Base-by-base conservation (phyloP, 2,797 vertebrate genomes). In the Lacerta agilis region DNA sequence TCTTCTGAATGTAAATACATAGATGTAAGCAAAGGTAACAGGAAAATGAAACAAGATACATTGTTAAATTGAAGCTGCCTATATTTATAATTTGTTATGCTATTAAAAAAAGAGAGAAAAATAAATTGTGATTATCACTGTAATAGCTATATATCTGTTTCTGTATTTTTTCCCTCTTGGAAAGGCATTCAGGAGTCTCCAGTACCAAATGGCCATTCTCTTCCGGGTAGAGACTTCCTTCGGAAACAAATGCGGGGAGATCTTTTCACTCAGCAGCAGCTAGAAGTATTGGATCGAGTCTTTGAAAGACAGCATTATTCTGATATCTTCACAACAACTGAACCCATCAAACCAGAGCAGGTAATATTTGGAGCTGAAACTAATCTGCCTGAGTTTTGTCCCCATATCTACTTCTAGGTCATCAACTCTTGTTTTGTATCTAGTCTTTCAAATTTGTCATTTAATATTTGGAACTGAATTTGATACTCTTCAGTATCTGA, bases 231-330 rank as follows among this genome's bases (percentile, higher is more conserved):
- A 97, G 99, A 99, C 96, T 99, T 99, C 96, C 98, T 99, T 93
- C 98, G 99, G 96, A 99, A 99, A 96, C 99, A 99, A 97, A 99
- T 99, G 98, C 96, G 99, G 95, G 99, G 99, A 94, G 99, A 99
- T 94, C 97, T 99, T 90, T 99, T 99, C 96, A 99, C 98, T 3
- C 98, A 98, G 86, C 99, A 99, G 96, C 99, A 99, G 96, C 97
- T 99, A 93, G 99, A 99, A 97, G 99, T 99, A 96, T 96, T 99
- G 98, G 98, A 99, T 95, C 98, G 97, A 71, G 98, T 99, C 95
- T 99, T 99, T 94, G 98, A 99, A 96, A 98, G 98, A 96, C 98
- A 99, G 93, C 98, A 97, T 96, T 98, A 97, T 95, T 97, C 98
- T 5, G 98, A 99, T 95, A 98, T 99, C 96, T 99, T 98, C 97